Conservation (phyloP, 2,797 vertebrate species). For the Perodicticus potto region DNA sequence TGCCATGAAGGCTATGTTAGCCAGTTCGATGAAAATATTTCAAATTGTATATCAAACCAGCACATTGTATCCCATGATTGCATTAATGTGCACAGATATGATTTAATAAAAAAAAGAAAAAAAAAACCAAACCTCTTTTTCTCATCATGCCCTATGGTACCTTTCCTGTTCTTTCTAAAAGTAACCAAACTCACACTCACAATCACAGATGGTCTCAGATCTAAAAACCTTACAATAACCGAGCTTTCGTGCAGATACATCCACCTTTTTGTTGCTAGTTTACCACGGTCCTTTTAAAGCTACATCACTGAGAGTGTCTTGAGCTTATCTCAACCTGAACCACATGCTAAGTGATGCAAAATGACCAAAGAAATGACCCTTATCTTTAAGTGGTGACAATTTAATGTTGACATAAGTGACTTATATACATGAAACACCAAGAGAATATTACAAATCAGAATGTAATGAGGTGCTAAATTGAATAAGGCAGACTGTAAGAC, state of each 20-base stretch:
- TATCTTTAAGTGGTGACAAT: slow-evolving; percentile 72
- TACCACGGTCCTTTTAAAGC: neutral
- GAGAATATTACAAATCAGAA: slow-evolving; percentile 78
- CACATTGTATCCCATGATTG: too few relatives aligned
- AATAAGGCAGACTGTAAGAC: slow-evolving; percentile 50
- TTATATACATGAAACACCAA: slow-evolving; percentile 71
- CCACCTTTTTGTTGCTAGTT: neutral
- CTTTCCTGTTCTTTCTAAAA: neutral
- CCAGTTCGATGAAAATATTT: too few relatives aligned
- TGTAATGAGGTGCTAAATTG: slow-evolving; percentile 78
- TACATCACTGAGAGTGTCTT: neutral
- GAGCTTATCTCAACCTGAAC: neutral
- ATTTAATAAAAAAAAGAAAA: too few relatives aligned
- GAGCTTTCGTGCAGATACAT: neutral
- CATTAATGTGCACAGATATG: too few relatives aligned
- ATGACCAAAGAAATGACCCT: slow-evolving; percentile 72
- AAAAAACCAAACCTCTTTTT: neutral
- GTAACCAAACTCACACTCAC: neutral
- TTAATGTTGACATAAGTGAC: slow-evolving; percentile 74
- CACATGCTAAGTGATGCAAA: slow-evolving; percentile 35
- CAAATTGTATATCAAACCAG: too few relatives aligned
- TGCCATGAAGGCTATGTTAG: too few relatives aligned
- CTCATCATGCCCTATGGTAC: neutral
- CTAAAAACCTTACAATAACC: neutral
- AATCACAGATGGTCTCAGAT: neutral